phyloP scores from a whole-genome alignment of 2,888 invertebrate species.

The Scaptomyza reducta region DNA sequence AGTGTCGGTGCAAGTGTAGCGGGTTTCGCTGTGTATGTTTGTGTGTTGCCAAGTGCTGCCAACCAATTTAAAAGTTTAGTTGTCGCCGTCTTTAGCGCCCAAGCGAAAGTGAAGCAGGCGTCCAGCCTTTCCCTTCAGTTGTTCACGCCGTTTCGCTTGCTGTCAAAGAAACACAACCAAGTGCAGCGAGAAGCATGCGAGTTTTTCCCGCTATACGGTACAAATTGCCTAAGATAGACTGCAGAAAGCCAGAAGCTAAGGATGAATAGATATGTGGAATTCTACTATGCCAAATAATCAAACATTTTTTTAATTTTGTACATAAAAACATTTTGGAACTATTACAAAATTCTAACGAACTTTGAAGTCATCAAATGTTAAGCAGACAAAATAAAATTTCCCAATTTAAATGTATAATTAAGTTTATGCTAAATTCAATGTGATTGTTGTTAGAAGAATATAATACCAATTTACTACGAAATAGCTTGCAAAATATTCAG shows the following conservation, averaged over 20 bases:
- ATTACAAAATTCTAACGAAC: background rate
- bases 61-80: slow-evolving; percentile 77
- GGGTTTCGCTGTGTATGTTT: slow-evolving; percentile 42
- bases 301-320: too few relatives aligned
- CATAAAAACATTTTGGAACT: too few relatives aligned
- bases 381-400: too few relatives aligned
- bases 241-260: background rate
- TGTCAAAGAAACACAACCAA: slow-evolving; percentile 65
- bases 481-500: background rate
- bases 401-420: too few relatives aligned
- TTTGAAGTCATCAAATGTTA: too few relatives aligned
- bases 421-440: too few relatives aligned
- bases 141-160: slow-evolving; percentile 61
- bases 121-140: slow-evolving; percentile 33
- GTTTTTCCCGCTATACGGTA: slow-evolving; percentile 48
- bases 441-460: too few relatives aligned
- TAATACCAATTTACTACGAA: too few relatives aligned
- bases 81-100: slow-evolving; percentile 55
- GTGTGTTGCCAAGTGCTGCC: slow-evolving; percentile 67
- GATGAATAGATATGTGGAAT: too few relatives aligned
- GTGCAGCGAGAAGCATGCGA: slow-evolving; percentile 41
- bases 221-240: background rate
- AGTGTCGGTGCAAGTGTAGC: slow-evolving; percentile 21
- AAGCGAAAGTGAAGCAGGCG: slow-evolving; percentile 71
- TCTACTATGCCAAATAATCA: too few relatives aligned